Evolutionary conservation across 2,797 vertebrate genomes (phyloP).

Genomic region (Girardinus metallicus): DNA sequence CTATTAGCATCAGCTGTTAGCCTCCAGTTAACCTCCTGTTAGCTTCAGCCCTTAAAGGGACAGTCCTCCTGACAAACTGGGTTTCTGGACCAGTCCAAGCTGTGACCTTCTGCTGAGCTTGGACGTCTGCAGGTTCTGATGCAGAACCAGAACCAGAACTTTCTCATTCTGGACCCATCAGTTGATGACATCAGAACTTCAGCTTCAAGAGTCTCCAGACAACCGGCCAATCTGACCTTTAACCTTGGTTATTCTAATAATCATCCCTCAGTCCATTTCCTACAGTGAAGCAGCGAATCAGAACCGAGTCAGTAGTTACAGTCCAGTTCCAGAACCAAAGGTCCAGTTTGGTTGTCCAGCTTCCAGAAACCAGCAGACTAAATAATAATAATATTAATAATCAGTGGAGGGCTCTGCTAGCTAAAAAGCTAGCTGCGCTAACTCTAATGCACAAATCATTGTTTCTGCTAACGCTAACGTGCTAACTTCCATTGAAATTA

Average conservation of each 20-base stretch:
- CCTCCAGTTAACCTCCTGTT: too few species aligned
- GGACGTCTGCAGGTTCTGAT: background rate
- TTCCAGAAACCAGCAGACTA: too few species aligned
- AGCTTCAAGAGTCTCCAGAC: background rate
- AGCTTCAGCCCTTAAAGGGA: conserved; percentile 25
- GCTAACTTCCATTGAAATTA: too few species aligned
- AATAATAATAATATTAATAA: too few species aligned
- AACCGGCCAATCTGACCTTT: background rate
- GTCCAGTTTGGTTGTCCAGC: background rate
- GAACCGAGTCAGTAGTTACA: background rate
- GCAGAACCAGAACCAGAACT: background rate
- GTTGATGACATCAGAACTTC: background rate
- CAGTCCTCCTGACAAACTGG: too few species aligned
- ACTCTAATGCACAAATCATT: too few species aligned
- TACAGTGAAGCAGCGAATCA: background rate
- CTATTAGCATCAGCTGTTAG: too few species aligned
- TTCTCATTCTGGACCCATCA: background rate
- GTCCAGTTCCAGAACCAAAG: background rate
- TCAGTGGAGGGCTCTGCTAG: too few species aligned
- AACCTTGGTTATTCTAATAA: background rate
- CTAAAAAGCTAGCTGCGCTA: too few species aligned
- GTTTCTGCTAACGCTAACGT: too few species aligned
- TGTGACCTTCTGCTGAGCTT: background rate
- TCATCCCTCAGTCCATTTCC: background rate
- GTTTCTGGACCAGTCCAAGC: background rate